A percentile compares a stretch with the other conserved stretches of the same genome.
Conservation (phyloP, 2,797 vertebrate genomes). For the Sphaeramia orbicularis region DNA sequence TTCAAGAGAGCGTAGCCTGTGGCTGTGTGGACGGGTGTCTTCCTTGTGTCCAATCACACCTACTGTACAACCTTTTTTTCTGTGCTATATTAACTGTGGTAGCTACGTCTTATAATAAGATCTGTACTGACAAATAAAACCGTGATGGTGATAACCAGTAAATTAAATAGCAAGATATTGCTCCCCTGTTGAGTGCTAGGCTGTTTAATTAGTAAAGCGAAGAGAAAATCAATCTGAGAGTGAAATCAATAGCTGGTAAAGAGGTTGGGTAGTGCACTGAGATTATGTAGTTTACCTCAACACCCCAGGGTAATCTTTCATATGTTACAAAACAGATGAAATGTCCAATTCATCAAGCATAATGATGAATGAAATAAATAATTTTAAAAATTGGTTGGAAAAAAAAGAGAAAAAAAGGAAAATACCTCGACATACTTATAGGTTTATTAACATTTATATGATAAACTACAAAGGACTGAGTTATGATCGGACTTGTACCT, state of each 20-base stretch:
- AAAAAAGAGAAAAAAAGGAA: not conserved
- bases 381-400: too few species aligned
- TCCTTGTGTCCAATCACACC: slow-evolving; percentile 47
- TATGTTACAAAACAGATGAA: slow-evolving; percentile 27
- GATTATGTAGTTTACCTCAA: slow-evolving; percentile 33
- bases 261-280: slow-evolving; percentile 37
- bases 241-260: slow-evolving; percentile 70
- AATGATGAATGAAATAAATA: not conserved
- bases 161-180: slow-evolving; percentile 64
- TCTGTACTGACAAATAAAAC: slow-evolving; percentile 72
- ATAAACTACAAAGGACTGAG: slow-evolving; percentile 4
- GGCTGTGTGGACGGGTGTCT: slow-evolving; percentile 38
- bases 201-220: slow-evolving; percentile 78
- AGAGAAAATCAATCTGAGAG: slow-evolving; percentile 74
- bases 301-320: not conserved
- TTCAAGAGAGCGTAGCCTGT: slow-evolving; percentile 56
- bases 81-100: slow-evolving; percentile 36
- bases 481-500: slow-evolving; percentile 81
- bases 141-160: slow-evolving; percentile 65
- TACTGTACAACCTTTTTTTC: slow-evolving; percentile 28
- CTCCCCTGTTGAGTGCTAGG: slow-evolving; percentile 47
- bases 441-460: not conserved
- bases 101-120: slow-evolving; percentile 60
- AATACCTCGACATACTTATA: not conserved
- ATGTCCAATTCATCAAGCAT: slow-evolving; percentile 11